Base-by-base conservation (phyloP, 2,797 vertebrate species). In the Balearica regulorum region DNA sequence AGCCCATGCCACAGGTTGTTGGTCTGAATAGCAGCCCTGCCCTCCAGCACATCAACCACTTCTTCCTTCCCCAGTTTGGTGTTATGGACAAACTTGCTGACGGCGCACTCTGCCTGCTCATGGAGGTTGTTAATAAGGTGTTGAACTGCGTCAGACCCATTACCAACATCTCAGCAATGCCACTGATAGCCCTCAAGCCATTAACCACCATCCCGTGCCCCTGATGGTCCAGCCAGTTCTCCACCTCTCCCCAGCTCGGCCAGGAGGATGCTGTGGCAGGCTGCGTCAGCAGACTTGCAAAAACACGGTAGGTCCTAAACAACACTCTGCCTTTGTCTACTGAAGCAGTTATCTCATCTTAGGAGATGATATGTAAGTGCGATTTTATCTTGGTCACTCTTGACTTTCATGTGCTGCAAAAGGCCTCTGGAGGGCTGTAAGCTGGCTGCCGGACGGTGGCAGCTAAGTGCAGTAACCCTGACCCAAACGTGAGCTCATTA, bases 31-130 rank as follows among this genome's bases (percentile, higher is more conserved):
- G 46, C 81, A 87, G 58, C 39, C 64, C 64, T 60, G 48, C 39
- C 37, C 69, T 66, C 10, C 60, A 88, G 19, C 51, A 46, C 16
- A 62, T 26, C 6, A 68, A 71, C 26, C 0, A 0, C 60, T 83
- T 66, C 48, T 22, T 77, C 53, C 70, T 77, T 35, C 35, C 25
- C 24, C 19, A 12, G 11, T 44, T 2, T 17, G 28, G 11, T 15
- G 9, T 19, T 64, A 57, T 0, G 0, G 28, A 11, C 60, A 54
- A 82, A 68, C 28, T 6, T 0, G 4, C 33, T 73, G 72, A 85
- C 43, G 26, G 43, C 0, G 0, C 0, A 0, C 26, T 82, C 35
- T 29, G 19, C n/a, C 28, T 5, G 0, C 53, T 28, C 60, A 29
- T 5, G 6, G 25, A 77, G 25, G 33, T 19, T 41, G 21, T 44